A percentile compares a stretch with the other conserved stretches of the same genome.
phyloP scores from a whole-genome alignment of 2,113 vertebrate species.

The Alethe castanea region DNA sequence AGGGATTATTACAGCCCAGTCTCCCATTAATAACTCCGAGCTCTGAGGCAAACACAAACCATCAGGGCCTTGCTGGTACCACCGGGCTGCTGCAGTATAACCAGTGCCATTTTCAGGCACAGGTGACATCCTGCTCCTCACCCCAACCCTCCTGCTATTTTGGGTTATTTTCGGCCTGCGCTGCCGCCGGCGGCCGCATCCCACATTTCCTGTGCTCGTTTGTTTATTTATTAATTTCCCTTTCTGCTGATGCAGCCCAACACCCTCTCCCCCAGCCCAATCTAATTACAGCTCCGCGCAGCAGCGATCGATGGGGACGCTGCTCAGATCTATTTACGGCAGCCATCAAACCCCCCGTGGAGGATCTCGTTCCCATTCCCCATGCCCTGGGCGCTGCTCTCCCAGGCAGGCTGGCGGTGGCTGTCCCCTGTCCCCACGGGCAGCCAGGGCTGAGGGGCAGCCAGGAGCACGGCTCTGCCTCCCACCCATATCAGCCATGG shows the following conservation, averaged over 20 bases:
- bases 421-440: background rate
- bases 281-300: constrained; percentile 88
- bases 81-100: background rate
- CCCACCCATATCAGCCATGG: rapidly evolving
- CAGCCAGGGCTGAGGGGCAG: rapidly evolving
- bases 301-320: constrained; percentile 81
- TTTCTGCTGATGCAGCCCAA: constrained; percentile 82
- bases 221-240: constrained; percentile 59
- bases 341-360: constrained; percentile 72
- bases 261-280: constrained; percentile 73
- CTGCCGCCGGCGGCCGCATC: rapidly evolving
- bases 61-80: background rate
- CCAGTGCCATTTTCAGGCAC: rapidly evolving
- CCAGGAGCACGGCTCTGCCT: background rate
- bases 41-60: background rate
- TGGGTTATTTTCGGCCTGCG: background rate
- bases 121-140: background rate
- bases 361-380: constrained; percentile 80
- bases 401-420: background rate
- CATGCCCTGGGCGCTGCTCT: constrained; percentile 30
- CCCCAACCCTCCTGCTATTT: background rate
- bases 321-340: constrained; percentile 83
- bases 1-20: background rate
- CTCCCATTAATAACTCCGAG: background rate
- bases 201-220: constrained; percentile 4